Percentiles rank a stretch among this genome's conserved stretches.
These are phyloP conservation scores for Marisa cornuarietis DNA, from an alignment of 1,140 invertebrate genomes.

Conservation along the genomic window DNA sequence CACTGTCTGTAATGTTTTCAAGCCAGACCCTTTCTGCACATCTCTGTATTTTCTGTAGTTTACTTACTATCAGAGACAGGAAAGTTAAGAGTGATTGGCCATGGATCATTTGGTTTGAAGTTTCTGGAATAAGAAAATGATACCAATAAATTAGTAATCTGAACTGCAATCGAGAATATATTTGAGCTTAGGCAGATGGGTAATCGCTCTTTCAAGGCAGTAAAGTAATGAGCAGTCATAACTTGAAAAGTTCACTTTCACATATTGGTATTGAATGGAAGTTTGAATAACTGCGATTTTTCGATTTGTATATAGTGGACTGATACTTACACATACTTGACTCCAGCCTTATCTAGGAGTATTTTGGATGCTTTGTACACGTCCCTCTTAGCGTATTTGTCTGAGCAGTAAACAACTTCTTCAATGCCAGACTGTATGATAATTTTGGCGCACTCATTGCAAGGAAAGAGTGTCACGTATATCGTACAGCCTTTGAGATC, in stretches of 20 bases:
- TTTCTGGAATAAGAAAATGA: conserved; percentile 68
- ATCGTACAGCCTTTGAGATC: conserved; percentile 83
- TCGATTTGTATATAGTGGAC: too few species aligned
- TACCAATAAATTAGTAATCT: neutral
- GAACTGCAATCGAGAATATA: too few species aligned
- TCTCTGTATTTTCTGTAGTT: conserved; percentile 16
- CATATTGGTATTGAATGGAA: too few species aligned
- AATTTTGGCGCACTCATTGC: conserved; percentile 96
- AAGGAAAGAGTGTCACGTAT: conserved; percentile 91
- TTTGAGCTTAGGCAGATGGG: neutral
- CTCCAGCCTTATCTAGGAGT: conserved; percentile 81
- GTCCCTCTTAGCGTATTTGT: conserved; percentile 79
- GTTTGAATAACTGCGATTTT: too few species aligned
- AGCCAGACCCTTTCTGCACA: too few species aligned
- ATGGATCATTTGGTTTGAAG: conserved; percentile 71
- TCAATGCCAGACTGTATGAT: conserved; percentile 81
- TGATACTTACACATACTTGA: neutral
- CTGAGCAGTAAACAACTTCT: conserved; percentile 77
- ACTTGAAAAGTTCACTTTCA: too few species aligned
- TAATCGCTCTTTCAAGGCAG: neutral
- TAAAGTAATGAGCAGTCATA: too few species aligned
- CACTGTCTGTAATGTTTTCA: too few species aligned
- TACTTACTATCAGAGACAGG: conserved; percentile 34
- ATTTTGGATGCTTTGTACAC: conserved; percentile 77
- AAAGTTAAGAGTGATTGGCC: conserved; percentile 78